Base-by-base conservation (phyloP, 2,797 vertebrate genomes). In the Todus mexicanus region DNA sequence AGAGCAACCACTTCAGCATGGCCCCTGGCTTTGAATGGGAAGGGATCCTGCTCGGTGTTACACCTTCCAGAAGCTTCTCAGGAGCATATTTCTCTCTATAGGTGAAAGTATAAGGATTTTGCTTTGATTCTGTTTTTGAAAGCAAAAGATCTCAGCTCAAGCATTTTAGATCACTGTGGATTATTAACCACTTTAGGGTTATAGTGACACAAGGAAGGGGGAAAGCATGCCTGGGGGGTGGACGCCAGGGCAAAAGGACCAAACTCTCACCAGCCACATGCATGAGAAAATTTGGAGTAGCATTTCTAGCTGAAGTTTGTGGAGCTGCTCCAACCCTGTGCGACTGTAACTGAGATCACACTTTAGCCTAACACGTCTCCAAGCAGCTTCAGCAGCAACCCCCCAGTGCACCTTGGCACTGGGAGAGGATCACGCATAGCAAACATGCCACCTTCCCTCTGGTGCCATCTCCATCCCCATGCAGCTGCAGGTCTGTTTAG, bases 151-250 rank as follows among this genome's bases (percentile, higher is more conserved):
- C 47, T n/a, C 37, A 23, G 14, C 4, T 14, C 25, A 72, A 90
- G 57, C 33, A 38, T 71, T 82, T 87, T 19, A 38, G 16, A 48
- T 54, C 29, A n/a, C n/a, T n/a, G n/a, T n/a, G n/a, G n/a, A n/a
- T n/a, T n/a, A n/a, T n/a, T n/a, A n/a, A n/a, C n/a, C n/a, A n/a
- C n/a, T n/a, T n/a, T n/a, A n/a, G 25, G 13, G 74, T 69, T 54
- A 31, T 45, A 61, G 77, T 0, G 0, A 19, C 1, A 5, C 29
- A 17, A 40, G 42, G 54, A 65, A 50, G 57, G 42, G 10, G 17
- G 31, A 42, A 73, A 40, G 12, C 68, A 40, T 1, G 1, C 15
- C 42, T 18, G 40, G 3, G 4, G n/a, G 18, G 16, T 3, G 3
- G 29, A 33, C 51, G 53, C n/a, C 43, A 16, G 65, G 63, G 14